Evolutionary conservation across 2,113 vertebrate species (phyloP).

Genomic region (Prochilodus magdalenae): DNA sequence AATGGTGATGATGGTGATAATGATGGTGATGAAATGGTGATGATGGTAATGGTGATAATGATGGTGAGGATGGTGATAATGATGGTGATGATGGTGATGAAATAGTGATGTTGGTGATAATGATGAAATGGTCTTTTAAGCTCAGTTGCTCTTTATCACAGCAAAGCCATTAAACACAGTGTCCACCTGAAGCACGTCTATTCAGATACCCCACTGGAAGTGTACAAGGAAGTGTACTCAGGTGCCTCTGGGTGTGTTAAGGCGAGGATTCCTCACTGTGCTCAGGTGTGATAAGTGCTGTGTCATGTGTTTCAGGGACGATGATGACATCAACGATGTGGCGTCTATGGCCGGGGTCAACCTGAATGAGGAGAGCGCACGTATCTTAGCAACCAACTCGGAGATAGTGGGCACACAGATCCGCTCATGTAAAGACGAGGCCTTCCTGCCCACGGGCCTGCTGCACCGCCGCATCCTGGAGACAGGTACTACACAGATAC

Average conservation of each 20-base stretch:
- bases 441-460: constrained; percentile 83
- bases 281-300: neutral
- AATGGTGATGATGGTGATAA: too few species aligned
- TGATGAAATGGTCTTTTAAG: too few species aligned
- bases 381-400: constrained; percentile 85
- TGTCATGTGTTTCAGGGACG: constrained; percentile 74
- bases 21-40: too few species aligned
- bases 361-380: constrained; percentile 86
- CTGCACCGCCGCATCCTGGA: constrained; percentile 86
- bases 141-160: too few species aligned
- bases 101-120: too few species aligned
- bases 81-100: too few species aligned
- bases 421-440: constrained; percentile 87
- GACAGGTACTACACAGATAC: constrained; percentile 71
- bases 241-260: neutral
- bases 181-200: too few species aligned
- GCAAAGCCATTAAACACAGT: too few species aligned
- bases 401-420: constrained; percentile 85
- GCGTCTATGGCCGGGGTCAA: constrained; percentile 89
- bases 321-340: constrained; percentile 89
- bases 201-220: too few species aligned
- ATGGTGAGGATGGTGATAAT: too few species aligned
- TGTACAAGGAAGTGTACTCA: too few species aligned
- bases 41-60: too few species aligned
- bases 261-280: neutral